phyloP scores from a whole-genome alignment of 1,140 invertebrate genomes.

The Aphaenogaster ashmeadi region DNA sequence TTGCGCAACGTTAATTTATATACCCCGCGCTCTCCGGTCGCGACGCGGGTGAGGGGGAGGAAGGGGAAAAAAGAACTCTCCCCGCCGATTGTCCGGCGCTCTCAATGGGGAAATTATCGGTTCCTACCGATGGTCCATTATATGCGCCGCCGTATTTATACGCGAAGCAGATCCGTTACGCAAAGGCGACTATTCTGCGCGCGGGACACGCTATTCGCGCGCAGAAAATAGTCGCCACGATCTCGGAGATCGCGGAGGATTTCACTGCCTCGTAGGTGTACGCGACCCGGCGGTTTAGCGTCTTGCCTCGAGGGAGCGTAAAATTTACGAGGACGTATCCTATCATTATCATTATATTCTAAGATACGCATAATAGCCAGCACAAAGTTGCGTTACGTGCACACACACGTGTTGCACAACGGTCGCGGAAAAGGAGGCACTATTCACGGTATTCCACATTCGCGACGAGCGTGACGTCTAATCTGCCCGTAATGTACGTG shows the following conservation, averaged over 20 bases:
- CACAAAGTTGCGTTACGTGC: slow-evolving; percentile 47
- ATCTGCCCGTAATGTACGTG: slow-evolving; percentile 30
- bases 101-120: slow-evolving; percentile 3
- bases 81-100: background rate
- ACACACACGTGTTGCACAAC: slow-evolving; percentile 23
- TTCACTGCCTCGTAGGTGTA: slow-evolving; percentile 34
- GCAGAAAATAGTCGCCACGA: background rate
- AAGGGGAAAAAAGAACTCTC: background rate
- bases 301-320: slow-evolving; percentile 33
- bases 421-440: slow-evolving; percentile 46
- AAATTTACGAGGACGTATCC: slow-evolving; percentile 51
- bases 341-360: slow-evolving; percentile 47
- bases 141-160: background rate
- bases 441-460: slow-evolving; percentile 30
- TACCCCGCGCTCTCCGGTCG: too few species aligned
- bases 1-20: slow-evolving; percentile 58
- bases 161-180: slow-evolving; percentile 7
- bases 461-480: slow-evolving; percentile 48
- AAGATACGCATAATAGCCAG: slow-evolving; percentile 34
- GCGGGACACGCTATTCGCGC: background rate
- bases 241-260: background rate
- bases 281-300: background rate
- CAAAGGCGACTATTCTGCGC: background rate
- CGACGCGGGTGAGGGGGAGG: background rate
- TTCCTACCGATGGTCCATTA: background rate